phyloP scores from a whole-genome alignment of 2,113 vertebrate species.

The Myiagra hebetior region DNA sequence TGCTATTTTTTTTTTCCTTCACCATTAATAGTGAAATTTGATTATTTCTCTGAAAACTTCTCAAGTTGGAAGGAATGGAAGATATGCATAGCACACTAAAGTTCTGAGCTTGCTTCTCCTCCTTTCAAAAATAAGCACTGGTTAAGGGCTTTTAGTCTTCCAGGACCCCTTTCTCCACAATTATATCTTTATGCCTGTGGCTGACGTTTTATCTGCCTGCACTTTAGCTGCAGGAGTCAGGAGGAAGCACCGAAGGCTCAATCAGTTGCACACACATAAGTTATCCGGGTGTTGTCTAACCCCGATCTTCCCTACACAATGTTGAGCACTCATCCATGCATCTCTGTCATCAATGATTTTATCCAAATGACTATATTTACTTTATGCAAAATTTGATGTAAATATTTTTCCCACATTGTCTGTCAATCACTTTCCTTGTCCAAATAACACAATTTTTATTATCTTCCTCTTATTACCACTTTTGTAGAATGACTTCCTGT shows the following conservation, averaged over 20 bases:
- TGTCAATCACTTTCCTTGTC: not conserved
- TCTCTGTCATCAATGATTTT: not conserved
- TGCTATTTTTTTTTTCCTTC: not conserved
- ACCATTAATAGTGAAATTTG: not conserved
- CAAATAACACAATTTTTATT: not conserved
- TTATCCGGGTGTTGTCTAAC: not conserved
- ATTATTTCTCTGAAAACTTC: not conserved
- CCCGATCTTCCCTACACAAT: not conserved
- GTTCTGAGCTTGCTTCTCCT: not conserved
- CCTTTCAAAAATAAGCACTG: not conserved
- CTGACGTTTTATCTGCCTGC: not conserved
- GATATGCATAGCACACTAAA: not conserved
- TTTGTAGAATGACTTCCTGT: not conserved
- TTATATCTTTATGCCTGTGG: fast-evolving
- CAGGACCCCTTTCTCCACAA: not conserved
- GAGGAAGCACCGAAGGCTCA: not conserved
- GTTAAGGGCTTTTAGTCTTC: not conserved
- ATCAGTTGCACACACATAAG: not conserved
- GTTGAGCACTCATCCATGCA: not conserved
- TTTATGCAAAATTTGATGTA: not conserved
- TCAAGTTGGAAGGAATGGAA: not conserved
- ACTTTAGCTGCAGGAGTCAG: not conserved
- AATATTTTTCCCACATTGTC: not conserved
- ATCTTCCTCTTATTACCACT: not conserved
- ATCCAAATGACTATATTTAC: not conserved